These are phyloP conservation scores for Zele albiditarsus DNA, from an alignment of 2,888 invertebrate species.

Conservation along the genomic window DNA sequence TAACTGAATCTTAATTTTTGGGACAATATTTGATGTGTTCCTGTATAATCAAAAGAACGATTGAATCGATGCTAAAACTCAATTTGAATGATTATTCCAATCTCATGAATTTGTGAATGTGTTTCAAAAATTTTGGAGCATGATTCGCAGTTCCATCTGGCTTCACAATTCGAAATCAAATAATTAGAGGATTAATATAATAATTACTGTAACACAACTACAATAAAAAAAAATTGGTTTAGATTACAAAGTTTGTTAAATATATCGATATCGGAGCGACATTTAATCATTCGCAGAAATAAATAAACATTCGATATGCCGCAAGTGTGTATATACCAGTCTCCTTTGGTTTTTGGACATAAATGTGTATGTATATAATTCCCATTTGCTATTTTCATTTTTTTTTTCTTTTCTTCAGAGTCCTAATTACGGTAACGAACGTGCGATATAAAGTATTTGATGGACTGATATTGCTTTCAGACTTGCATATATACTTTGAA, in stretches of 20 bases:
- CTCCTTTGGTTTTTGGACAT: slow-evolving; percentile 18
- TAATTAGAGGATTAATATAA: not conserved
- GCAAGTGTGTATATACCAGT: slow-evolving; percentile 13
- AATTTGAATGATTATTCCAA: not conserved
- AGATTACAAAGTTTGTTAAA: not conserved
- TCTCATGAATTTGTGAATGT: not conserved
- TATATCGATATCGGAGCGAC: not conserved
- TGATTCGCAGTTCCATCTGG: no score
- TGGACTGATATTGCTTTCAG: slow-evolving; percentile 61
- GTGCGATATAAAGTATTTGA: slow-evolving; percentile 56
- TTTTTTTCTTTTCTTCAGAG: not conserved
- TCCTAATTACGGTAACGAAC: slow-evolving; percentile 61
- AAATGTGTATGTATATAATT: not conserved
- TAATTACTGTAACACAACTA: not conserved
- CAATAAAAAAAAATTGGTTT: not conserved
- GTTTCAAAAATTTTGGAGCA: no score
- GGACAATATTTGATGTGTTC: no score
- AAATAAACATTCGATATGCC: slow-evolving; percentile 39
- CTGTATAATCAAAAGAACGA: not conserved
- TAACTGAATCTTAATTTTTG: not conserved
- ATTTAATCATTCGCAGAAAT: slow-evolving; percentile 5
- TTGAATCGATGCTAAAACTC: not conserved
- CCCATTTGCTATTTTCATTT: not conserved
- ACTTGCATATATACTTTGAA: slow-evolving; percentile 31
- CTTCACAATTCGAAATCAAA: no score